A percentile compares a stretch with the other conserved stretches of the same genome.
These are phyloP conservation scores for Macrosoma leucophasiata DNA, from an alignment of 2,888 invertebrate species.

Conservation along the genomic window DNA sequence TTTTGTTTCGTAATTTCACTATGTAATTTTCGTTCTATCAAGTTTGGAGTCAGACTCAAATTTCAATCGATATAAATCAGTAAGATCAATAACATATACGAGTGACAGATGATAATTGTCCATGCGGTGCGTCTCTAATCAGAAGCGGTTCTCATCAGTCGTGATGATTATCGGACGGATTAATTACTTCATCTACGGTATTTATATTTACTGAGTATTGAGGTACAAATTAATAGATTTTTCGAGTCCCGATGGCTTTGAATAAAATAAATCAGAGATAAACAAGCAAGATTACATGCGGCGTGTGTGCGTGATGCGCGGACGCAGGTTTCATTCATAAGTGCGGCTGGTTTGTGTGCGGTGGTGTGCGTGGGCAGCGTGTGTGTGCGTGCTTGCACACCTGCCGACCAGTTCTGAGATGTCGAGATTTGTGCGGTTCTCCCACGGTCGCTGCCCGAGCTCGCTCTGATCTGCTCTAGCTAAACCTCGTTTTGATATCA, in stretches of 20 bases:
- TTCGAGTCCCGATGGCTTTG: conserved; percentile 60
- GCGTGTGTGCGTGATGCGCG: conserved; percentile 30
- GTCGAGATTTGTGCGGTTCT: conserved; percentile 75
- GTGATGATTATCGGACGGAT: conserved; percentile 54
- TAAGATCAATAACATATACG: conserved; percentile 17
- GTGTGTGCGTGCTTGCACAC: conserved; percentile 52
- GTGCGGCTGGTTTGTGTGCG: conserved; percentile 52
- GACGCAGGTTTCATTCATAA: conserved; percentile 67
- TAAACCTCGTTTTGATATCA: conserved; percentile 59
- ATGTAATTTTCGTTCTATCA: too few species aligned
- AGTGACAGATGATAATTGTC: conserved; percentile 25
- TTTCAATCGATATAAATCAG: too few species aligned
- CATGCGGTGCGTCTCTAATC: conserved; percentile 30
- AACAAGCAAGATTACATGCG: conserved; percentile 60
- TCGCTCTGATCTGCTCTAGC: conserved; percentile 65
- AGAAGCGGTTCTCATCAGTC: conserved; percentile 35
- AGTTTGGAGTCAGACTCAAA: too few species aligned
- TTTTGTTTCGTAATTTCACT: too few species aligned
- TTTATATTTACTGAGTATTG: conserved; percentile 48
- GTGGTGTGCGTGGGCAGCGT: conserved; percentile 32
- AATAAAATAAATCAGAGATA: conserved; percentile 73
- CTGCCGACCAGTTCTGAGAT: conserved; percentile 76
- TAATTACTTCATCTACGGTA: conserved; percentile 66
- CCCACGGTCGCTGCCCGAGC: conserved; percentile 75
- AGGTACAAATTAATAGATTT: conserved; percentile 66